phyloP scores from a whole-genome alignment of 92 coral and sea anemone species.

The Metridium senile region DNA sequence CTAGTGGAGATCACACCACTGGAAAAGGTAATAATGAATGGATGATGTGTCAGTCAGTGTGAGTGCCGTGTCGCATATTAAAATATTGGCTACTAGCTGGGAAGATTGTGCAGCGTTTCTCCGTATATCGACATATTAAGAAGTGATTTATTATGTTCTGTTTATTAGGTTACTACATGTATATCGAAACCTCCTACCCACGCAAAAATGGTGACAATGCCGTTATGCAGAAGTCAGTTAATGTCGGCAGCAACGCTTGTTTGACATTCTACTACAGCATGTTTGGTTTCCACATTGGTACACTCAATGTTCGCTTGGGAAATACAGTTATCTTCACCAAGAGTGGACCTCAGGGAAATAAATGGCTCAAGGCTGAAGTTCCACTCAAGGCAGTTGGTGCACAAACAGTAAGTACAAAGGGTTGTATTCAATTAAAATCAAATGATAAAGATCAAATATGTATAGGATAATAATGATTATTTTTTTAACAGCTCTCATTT shows the following conservation, averaged over 20 bases:
- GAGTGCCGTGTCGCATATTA: too few relatives aligned
- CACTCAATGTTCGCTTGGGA: constrained; percentile 50
- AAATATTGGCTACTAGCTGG: too few relatives aligned
- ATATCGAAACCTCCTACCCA: constrained; percentile 28
- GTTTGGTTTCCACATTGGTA: constrained; percentile 47
- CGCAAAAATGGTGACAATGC: constrained; percentile 43
- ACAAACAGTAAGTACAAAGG: constrained; percentile 13
- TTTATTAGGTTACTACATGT: constrained; percentile 20
- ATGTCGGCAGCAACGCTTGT: constrained; percentile 29
- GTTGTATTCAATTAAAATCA: too few relatives aligned
- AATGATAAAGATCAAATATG: too few relatives aligned
- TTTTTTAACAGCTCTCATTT: neutral
- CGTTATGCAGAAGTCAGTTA: constrained; percentile 26
- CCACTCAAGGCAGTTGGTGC: neutral
- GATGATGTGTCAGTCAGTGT: neutral
- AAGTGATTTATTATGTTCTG: neutral
- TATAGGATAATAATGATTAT: too few relatives aligned
- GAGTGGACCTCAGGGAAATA: constrained; percentile 39
- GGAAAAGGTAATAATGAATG: constrained; percentile 26
- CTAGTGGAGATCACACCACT: constrained; percentile 37
- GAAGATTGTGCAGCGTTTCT: too few relatives aligned
- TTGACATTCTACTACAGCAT: constrained; percentile 53
- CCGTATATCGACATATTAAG: too few relatives aligned
- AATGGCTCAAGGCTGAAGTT: constrained; percentile 20
- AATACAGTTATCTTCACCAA: constrained; percentile 16